A percentile compares a stretch with the other conserved stretches of the same genome.
Evolutionary conservation across 2,113 vertebrate genomes (phyloP).

Genomic region (Dromiciops gliroides): DNA sequence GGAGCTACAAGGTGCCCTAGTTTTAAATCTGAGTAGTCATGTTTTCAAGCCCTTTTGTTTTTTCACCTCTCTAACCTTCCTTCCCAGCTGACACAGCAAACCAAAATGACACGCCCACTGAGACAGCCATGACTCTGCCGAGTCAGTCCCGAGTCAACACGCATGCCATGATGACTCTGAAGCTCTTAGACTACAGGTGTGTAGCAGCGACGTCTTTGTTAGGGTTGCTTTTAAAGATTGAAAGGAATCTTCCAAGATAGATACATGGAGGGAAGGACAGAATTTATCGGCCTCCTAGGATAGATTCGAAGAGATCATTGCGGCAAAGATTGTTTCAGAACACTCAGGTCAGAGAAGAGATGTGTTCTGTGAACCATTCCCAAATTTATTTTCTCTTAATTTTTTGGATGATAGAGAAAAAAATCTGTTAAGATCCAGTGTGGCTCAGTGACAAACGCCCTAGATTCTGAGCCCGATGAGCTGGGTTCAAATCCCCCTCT

Average conservation of each 20-base stretch:
- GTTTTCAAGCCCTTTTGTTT: constrained; percentile 18
- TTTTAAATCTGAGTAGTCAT: constrained; percentile 5
- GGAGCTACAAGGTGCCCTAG: neutral
- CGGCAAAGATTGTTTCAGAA: neutral
- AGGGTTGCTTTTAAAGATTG: neutral
- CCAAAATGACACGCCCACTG: constrained; percentile 65
- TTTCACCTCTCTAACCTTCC: neutral
- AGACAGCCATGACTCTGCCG: constrained; percentile 94
- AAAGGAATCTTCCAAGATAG: constrained; percentile 13
- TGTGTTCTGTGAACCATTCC: neutral
- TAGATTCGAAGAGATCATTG: neutral
- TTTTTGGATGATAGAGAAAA: neutral
- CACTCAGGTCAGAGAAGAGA: neutral
- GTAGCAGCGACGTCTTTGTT: constrained; percentile 22
- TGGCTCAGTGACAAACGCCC: neutral
- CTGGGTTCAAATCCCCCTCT: neutral
- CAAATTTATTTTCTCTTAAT: neutral
- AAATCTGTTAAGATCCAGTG: neutral
- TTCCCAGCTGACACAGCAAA: constrained; percentile 83
- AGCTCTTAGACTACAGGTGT: constrained; percentile 91
- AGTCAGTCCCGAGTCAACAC: constrained; percentile 90
- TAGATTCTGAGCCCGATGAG: neutral
- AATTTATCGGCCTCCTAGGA: neutral
- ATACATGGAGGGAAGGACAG: neutral
- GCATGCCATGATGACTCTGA: constrained; percentile 88